phyloP scores from a whole-genome alignment of 2,888 invertebrate species.

The Athalia circularis region DNA sequence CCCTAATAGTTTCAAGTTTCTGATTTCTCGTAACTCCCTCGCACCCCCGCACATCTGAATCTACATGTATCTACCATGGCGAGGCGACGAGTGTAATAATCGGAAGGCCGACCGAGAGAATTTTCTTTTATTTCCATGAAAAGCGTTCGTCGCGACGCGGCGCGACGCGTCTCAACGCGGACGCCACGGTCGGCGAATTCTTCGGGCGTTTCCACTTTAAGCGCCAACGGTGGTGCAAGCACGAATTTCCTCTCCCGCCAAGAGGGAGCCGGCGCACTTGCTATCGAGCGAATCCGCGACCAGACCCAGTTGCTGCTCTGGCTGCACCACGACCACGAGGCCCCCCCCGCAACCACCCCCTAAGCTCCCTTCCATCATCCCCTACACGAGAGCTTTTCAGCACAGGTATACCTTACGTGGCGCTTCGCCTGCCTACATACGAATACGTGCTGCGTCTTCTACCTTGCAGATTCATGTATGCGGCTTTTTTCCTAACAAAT shows the following conservation, averaged over 20 bases:
- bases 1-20: neutral
- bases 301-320: slow-evolving; percentile 43
- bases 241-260: slow-evolving; percentile 56
- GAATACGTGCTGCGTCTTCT: too few species aligned
- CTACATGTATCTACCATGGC: too few species aligned
- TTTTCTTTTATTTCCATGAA: too few species aligned
- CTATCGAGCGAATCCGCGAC: slow-evolving; percentile 38
- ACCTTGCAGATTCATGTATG: neutral
- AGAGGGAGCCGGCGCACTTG: slow-evolving; percentile 46
- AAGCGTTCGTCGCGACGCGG: too few species aligned
- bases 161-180: neutral
- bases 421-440: neutral
- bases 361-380: neutral
- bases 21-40: neutral
- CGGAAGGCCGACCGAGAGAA: too few species aligned
- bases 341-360: slow-evolving; percentile 25
- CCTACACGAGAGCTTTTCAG: too few species aligned
- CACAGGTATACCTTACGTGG: too few species aligned
- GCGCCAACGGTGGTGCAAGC: slow-evolving; percentile 67
- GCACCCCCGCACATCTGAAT: too few species aligned
- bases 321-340: slow-evolving; percentile 42
- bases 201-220: slow-evolving; percentile 67
- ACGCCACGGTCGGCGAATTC: slow-evolving; percentile 3
- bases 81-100: neutral
- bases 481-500: too few species aligned